phyloP scores from a whole-genome alignment of 2,797 vertebrate species.

The Chelon auratus region DNA sequence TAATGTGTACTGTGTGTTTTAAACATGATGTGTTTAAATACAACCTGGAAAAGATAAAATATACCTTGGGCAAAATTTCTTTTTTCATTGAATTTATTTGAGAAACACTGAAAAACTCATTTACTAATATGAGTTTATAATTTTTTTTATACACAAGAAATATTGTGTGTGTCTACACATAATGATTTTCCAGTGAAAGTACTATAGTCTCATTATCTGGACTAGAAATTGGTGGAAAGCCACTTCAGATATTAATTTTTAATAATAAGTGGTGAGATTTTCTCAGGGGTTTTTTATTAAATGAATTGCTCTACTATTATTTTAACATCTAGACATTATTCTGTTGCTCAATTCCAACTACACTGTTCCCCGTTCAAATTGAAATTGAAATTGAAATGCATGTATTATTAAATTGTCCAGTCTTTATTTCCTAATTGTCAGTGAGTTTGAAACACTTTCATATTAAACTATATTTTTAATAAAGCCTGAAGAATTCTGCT shows the following conservation, averaged over 20 bases:
- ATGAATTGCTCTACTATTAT: constrained; percentile 48
- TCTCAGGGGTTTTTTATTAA: constrained; percentile 68
- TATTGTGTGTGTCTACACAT: constrained; percentile 16
- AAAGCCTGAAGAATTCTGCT: constrained; percentile 50
- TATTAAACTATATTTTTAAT: constrained; percentile 77
- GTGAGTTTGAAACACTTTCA: constrained; percentile 65
- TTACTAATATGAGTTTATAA: no score
- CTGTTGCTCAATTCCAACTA: constrained; percentile 33
- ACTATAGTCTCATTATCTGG: constrained; percentile 42
- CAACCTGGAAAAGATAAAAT: constrained; percentile 69
- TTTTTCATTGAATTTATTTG: constrained; percentile 62
- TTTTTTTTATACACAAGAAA: constrained; percentile 4
- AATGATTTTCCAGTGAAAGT: constrained; percentile 28
- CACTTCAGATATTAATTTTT: constrained; percentile 26
- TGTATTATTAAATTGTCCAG: constrained; percentile 60
- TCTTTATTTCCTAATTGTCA: constrained; percentile 56
- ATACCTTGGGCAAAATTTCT: constrained; percentile 61
- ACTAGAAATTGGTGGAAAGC: constrained; percentile 13
- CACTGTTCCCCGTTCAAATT: constrained; percentile 19
- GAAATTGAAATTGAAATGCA: constrained; percentile 15
- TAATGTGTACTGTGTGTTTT: constrained; percentile 72
- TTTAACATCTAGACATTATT: constrained; percentile 28
- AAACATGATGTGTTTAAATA: constrained; percentile 74
- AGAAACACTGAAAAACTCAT: constrained; percentile 1
- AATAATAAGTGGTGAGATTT: constrained; percentile 59